phyloP scores from a whole-genome alignment of 2,888 invertebrate species.

The Scaptomyza flava region DNA sequence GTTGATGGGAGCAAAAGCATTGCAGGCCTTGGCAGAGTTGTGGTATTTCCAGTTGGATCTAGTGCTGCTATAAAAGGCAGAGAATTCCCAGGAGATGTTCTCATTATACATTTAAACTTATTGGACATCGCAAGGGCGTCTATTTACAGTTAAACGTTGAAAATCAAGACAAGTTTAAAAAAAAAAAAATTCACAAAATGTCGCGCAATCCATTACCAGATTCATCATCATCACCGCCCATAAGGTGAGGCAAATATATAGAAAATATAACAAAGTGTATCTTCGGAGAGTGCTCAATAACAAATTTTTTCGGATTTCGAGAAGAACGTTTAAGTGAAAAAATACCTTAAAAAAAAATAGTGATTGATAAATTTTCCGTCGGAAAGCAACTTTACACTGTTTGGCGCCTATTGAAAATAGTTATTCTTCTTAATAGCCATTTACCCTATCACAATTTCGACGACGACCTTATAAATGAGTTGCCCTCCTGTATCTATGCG shows the following conservation, averaged over 20 bases:
- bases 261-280: neutral
- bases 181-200: constrained; percentile 56
- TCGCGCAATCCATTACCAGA: constrained; percentile 88
- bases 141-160: neutral
- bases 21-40: constrained; percentile 26
- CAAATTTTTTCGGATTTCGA: neutral
- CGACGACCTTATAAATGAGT: constrained; percentile 87
- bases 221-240: constrained; percentile 89
- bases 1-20: constrained; percentile 38
- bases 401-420: neutral
- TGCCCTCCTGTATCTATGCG: constrained; percentile 93
- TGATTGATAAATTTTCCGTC: constrained; percentile 18
- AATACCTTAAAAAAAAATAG: neutral
- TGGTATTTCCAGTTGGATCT: constrained; percentile 68
- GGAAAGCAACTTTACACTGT: constrained; percentile 11
- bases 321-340: too few relatives aligned
- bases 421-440: constrained; percentile 66
- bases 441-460: constrained; percentile 84
- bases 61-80: constrained; percentile 70
- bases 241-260: constrained; percentile 84
- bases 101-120: constrained; percentile 67
- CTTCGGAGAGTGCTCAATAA: neutral
- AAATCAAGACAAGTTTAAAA: neutral
- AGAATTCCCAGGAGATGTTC: constrained; percentile 71
- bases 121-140: constrained; percentile 50